A percentile compares a stretch with the other conserved stretches of the same genome.
phyloP scores from a whole-genome alignment of 2,113 vertebrate genomes.

The Pseudorasbora parva region DNA sequence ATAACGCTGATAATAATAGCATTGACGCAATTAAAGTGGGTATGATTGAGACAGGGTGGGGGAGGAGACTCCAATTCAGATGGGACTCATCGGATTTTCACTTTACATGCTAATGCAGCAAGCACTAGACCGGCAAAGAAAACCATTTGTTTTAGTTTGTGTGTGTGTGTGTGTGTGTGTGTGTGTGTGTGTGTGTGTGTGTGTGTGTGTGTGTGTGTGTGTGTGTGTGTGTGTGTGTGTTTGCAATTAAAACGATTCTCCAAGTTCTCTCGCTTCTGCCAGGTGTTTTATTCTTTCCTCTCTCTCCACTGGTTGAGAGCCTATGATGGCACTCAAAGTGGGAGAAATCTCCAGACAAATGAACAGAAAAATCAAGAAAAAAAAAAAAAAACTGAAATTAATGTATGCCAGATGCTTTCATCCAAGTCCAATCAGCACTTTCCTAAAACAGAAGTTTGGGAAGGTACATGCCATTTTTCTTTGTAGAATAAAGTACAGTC shows the following conservation, averaged over 20 bases:
- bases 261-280: not conserved
- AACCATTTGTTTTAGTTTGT: slow-evolving; percentile 40
- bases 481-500: not conserved
- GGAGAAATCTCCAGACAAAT: not conserved
- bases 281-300: not conserved
- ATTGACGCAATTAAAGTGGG: slow-evolving; percentile 38
- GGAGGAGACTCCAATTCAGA: slow-evolving; percentile 31
- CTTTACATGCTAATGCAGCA: slow-evolving; percentile 55
- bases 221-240: not conserved
- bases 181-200: too few species aligned
- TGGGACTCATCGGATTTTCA: slow-evolving; percentile 24
- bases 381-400: slow-evolving; percentile 14
- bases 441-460: slow-evolving; percentile 31
- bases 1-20: slow-evolving; percentile 32
- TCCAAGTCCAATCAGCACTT: slow-evolving; percentile 17
- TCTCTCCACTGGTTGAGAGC: not conserved
- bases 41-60: slow-evolving; percentile 15
- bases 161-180: not conserved
- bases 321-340: slow-evolving; percentile 25
- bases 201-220: too few species aligned
- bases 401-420: slow-evolving; percentile 27
- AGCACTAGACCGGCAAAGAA: slow-evolving; percentile 48
- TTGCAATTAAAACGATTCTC: slow-evolving; percentile 58
- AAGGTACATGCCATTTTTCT: not conserved
- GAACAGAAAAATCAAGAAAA: not conserved